Evolutionary conservation across 2,888 invertebrate genomes (phyloP).

Genomic region (Marronus borbonicus): DNA sequence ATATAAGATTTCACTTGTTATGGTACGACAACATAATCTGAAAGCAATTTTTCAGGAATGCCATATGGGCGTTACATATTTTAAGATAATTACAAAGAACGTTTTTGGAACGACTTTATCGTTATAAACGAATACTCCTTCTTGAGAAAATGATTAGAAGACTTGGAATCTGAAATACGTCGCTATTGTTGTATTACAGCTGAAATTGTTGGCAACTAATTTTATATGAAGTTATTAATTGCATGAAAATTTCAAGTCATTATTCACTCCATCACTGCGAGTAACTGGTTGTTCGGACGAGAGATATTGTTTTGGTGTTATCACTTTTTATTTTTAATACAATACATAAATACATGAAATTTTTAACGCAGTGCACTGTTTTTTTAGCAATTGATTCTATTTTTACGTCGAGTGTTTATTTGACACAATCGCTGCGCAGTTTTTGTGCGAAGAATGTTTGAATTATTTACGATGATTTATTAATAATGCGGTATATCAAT

Average conservation of each 20-base stretch:
- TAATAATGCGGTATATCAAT: too few species aligned
- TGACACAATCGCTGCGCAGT: too few species aligned
- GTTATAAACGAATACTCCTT: not conserved
- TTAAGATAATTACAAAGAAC: not conserved
- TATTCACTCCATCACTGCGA: not conserved
- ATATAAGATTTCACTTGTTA: not conserved
- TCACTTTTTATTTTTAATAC: not conserved
- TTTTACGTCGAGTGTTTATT: too few species aligned
- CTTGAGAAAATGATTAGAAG: conserved; percentile 1
- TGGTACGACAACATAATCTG: conserved; percentile 7
- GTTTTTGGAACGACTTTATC: not conserved
- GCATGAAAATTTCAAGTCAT: conserved; percentile 3
- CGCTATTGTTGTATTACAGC: not conserved
- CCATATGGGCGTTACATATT: conserved; percentile 16
- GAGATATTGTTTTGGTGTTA: conserved; percentile 10
- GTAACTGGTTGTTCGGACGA: not conserved
- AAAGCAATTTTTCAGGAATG: conserved; percentile 4
- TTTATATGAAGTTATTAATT: conserved; percentile 1
- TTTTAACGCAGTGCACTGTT: too few species aligned
- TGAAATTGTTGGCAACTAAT: not conserved
- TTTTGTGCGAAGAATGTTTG: too few species aligned
- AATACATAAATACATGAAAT: too few species aligned
- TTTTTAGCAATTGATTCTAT: too few species aligned
- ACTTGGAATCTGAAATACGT: not conserved
- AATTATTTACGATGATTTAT: too few species aligned